These are phyloP conservation scores for Bruchidius siliquastri DNA, from an alignment of 2,888 invertebrate genomes.

Conservation along the genomic window DNA sequence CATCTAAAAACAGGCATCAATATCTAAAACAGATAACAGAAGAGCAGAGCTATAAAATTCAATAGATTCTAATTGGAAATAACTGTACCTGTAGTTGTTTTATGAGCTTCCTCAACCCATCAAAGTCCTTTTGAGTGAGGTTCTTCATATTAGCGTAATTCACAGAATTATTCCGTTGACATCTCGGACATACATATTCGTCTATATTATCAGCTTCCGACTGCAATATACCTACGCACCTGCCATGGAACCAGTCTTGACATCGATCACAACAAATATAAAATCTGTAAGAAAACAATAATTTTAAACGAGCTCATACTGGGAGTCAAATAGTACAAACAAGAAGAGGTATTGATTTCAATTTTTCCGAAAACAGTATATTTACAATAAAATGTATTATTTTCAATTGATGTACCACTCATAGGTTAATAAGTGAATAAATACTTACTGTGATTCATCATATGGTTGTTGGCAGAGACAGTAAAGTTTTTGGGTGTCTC, in stretches of 20 bases:
- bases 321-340: too few species aligned
- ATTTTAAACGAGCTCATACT: too few species aligned
- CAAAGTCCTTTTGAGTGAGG: conserved; percentile 73
- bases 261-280: conserved; percentile 99
- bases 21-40: too few species aligned
- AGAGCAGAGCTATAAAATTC: too few species aligned
- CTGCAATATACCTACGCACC: conserved; percentile 92
- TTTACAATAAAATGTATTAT: too few species aligned
- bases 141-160: conserved; percentile 89
- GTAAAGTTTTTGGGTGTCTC: conserved; percentile 87
- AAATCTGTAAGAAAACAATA: conserved; percentile 60
- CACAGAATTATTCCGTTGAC: conserved; percentile 83
- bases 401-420: too few species aligned
- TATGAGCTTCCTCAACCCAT: conserved; percentile 77
- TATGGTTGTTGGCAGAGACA: conserved; percentile 95
- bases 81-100: conserved; percentile 76
- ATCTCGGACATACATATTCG: conserved; percentile 94
- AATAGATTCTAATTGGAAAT: background rate
- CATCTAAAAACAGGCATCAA: too few species aligned
- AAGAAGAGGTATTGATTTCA: too few species aligned
- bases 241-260: conserved; percentile 98
- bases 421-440: background rate
- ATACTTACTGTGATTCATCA: conserved; percentile 89
- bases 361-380: too few species aligned
- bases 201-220: conserved; percentile 93